Evolutionary conservation across 2,888 invertebrate species (phyloP), one percentile per base, ranked within the genome.

Genomic region (Zygothrica quintamaculata): DNA sequence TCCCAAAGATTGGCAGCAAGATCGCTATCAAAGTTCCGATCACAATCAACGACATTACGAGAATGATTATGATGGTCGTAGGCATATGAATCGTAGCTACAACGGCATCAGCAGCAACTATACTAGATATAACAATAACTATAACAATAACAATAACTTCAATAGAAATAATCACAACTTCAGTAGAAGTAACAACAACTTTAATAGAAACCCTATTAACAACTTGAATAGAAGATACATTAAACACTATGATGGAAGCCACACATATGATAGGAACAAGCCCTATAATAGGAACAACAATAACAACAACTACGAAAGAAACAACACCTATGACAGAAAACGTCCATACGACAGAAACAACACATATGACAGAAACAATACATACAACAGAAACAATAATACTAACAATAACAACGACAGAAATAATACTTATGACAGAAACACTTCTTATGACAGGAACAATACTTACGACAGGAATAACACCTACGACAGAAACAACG

Each of bases 251-350:
- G 18, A 22, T 3, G 5, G 18, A 22, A 22, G 5, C 18, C 2
- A 22, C 3, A 5, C 18, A n/a, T 18, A 46, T 15, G 16, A 4
- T 8, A n/a, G 22, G 13, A 0, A 22, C 3, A 44, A 58, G 15
- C 18, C 13, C 9, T 26, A 16, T 8, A 22, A 47, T 15, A 36
- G 36, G 4, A 26, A 33, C 9, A 34, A 26, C 39, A 6, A 29
- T 2, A n/a, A n/a, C 18, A 22, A 5, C 18, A 22, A 5, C 36
- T 16, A 47, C 22, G 7, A 22, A 3, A 31, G 11, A 8, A 29
- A 37, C 6, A 46, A 11, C 6, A 62, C 37, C 31, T n/a, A 25
- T 11, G 43, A 42, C 25, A 44, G 31, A 25, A 0, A 50, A 53
- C 13, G 46, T 13, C 44, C 18, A 11, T 12, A 22, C 5, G 18